Percentiles rank a stretch among this genome's conserved stretches.
Conservation (phyloP, 2,888 invertebrate genomes). For the Cephus sareptanus region DNA sequence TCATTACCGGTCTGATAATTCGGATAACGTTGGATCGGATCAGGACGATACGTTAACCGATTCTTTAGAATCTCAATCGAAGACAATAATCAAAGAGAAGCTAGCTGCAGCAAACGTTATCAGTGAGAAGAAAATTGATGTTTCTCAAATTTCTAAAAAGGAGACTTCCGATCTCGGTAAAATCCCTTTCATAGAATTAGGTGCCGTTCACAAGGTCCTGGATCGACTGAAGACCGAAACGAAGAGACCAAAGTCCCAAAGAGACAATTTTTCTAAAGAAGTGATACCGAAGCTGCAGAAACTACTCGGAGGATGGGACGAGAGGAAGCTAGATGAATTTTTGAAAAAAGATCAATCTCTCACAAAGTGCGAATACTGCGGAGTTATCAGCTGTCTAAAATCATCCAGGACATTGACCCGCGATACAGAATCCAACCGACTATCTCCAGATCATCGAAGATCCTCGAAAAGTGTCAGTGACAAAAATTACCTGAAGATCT, state of each 20-base stretch:
- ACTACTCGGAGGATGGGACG: constrained; percentile 26
- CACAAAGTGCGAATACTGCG: constrained; percentile 42
- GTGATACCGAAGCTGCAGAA: constrained; percentile 27
- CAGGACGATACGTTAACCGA: not conserved
- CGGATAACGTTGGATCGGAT: not conserved
- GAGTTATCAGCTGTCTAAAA: constrained; percentile 34
- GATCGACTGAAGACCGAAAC: constrained; percentile 14
- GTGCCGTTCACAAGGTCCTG: constrained; percentile 33
- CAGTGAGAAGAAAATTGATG: not conserved
- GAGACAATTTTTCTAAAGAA: constrained; percentile 27
- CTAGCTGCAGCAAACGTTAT: not conserved
- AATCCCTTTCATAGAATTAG: constrained; percentile 27
- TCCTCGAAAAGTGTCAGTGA: not conserved
- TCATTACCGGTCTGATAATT: not conserved
- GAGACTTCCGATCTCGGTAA: not conserved
- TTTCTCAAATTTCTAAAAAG: not conserved
- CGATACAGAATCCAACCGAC: not conserved
- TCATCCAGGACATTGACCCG: not conserved
- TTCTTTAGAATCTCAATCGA: not conserved
- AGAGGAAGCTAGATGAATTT: constrained; percentile 27
- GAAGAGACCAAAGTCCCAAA: constrained; percentile 18
- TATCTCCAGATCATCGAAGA: not conserved
- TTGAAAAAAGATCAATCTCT: constrained; percentile 32
- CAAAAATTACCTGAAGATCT: not conserved
- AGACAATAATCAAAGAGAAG: not conserved